Evolutionary conservation across 2,113 vertebrate species (phyloP), one percentile per base, ranked within the genome.

Genomic region (Abramis brama): DNA sequence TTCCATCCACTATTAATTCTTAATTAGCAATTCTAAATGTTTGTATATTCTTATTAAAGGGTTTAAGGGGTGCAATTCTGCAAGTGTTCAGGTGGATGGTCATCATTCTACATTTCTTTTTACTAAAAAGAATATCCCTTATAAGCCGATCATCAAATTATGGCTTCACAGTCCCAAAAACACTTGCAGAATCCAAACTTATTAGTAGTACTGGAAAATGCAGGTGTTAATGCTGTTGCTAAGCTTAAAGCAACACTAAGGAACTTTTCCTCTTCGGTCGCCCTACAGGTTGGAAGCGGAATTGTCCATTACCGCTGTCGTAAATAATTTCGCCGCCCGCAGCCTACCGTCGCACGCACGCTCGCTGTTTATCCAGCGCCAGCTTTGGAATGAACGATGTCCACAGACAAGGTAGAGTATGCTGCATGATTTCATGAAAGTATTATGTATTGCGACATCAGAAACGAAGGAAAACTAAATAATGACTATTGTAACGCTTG

Each of bases 141-240:
- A 47, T 45, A 23, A 60, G 23, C 1, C 10, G 25, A 47, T 50
- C 10, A 13, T 47, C 15, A 47, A 66, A 68, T 68, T 23, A 47
- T 25, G 17, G 2, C 9, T 83, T 55, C 64, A 68, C 79, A 30
- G 43, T 83, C 30, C 66, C 30, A 57, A 66, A 83, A 83, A 83
- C 81, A 83, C 81, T 52, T 83, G 66, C 81, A 83, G 81, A 83
- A 84, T 57, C 86, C 39, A 89, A 36, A 33, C 19, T 9, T 57
- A 39, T 73, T 43, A 71, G 81, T 73, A 59, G 2, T 55, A 71
- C 81, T 39, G 50, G 81, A 12, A 59, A 74, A 86, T 27, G 68
- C 19, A 30, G 74, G 74, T 76, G 73, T 77, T 85, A 77, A 60
- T 77, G 83, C 50, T 52, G 4, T 52, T 52, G 50, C 57, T 47